phyloP scores from a whole-genome alignment of 37 sponge, comb jelly and placozoan genomes.

The Haliclona indistincta region DNA sequence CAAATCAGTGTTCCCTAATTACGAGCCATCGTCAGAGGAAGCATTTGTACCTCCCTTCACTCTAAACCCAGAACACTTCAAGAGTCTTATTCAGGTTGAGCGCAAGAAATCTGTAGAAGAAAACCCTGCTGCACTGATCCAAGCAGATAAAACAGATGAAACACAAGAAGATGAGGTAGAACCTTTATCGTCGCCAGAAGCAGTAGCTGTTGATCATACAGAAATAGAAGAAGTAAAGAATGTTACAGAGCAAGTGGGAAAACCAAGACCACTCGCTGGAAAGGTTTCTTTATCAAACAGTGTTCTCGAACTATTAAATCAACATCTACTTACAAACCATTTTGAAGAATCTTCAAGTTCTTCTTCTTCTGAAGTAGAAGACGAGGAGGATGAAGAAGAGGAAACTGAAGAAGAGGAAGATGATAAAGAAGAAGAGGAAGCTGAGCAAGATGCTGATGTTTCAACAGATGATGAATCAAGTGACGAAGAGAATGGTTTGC shows the following conservation, averaged over 20 bases:
- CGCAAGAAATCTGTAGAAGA: not conserved
- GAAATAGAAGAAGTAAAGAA: not conserved
- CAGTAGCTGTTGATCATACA: not conserved
- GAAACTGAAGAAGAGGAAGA: not conserved
- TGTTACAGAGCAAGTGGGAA: slow-evolving; percentile 1
- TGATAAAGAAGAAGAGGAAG: slow-evolving; percentile 12
- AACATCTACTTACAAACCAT: too few species aligned
- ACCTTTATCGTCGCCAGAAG: not conserved
- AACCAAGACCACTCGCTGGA: too few species aligned
- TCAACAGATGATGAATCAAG: not conserved
- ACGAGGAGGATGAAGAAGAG: slow-evolving; percentile 2
- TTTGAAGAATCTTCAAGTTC: too few species aligned
- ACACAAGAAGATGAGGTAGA: not conserved
- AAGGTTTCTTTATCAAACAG: too few species aligned
- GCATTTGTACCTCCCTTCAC: slow-evolving; percentile 29
- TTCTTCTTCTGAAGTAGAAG: not conserved
- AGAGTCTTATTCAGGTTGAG: not conserved
- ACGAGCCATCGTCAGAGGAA: slow-evolving; percentile 6
- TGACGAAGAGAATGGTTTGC: too few species aligned
- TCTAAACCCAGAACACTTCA: not conserved
- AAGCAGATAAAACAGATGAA: not conserved
- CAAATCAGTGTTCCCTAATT: slow-evolving; percentile 17
- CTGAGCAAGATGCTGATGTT: not conserved
- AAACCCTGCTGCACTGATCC: not conserved
- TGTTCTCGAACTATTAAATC: too few species aligned